Evolutionary conservation across 2,888 invertebrate species (phyloP).

Genomic region (Tachystola acroxantha): DNA sequence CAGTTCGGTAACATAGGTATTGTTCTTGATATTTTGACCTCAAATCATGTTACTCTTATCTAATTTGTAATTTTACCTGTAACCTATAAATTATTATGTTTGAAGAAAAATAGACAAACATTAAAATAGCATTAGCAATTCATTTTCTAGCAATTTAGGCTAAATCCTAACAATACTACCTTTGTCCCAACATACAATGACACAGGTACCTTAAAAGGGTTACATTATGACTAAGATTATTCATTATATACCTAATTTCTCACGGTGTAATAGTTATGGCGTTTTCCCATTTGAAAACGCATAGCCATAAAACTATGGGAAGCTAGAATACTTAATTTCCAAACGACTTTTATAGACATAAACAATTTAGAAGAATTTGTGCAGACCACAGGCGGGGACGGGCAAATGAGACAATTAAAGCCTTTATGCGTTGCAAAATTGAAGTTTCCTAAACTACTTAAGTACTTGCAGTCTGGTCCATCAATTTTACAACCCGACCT

Average conservation of each 20-base stretch:
- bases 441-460: conserved; percentile 4
- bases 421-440: conserved; percentile 12
- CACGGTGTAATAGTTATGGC: conserved; percentile 6
- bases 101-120: conserved; percentile 1
- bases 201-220: neutral
- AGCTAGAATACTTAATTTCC: conserved; percentile 4
- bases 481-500: conserved; percentile 36
- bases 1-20: too few species aligned
- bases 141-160: conserved; percentile 8
- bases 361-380: conserved; percentile 5
- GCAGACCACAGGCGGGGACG: neutral
- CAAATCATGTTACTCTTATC: too few species aligned
- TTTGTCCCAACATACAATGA: conserved; percentile 10
- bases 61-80: too few species aligned
- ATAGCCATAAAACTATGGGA: conserved; percentile 8
- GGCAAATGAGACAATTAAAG: conserved; percentile 9
- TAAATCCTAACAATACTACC: conserved; percentile 8
- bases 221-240: conserved; percentile 1
- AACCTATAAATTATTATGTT: too few species aligned
- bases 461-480: conserved; percentile 1
- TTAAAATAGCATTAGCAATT: conserved; percentile 11
- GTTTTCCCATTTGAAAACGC: conserved; percentile 3
- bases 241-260: conserved; percentile 4
- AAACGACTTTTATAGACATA: conserved; percentile 9
- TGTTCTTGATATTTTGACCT: too few species aligned